Evolutionary conservation across 2,113 vertebrate genomes (phyloP), one percentile per base, ranked within the genome.

Genomic region (Zosterops borbonicus): DNA sequence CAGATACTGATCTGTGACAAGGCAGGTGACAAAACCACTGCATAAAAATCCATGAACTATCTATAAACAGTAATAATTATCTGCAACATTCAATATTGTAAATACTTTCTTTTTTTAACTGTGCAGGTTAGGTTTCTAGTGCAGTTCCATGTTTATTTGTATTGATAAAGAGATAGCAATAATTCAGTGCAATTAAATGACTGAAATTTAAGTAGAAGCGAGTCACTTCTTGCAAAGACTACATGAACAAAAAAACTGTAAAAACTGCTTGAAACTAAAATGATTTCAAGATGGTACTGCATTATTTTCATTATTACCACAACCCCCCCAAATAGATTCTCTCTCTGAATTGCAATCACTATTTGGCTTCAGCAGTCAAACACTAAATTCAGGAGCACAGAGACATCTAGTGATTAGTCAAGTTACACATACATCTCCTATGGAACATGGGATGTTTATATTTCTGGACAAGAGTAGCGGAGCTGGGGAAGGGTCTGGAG

Each of bases 331-430:
- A 42, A 6, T 22, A 60, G 15, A 71, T 58, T 37, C 39, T n/a
- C 20, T 74, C 14, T 53, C 24, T 33, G n/a, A 47, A 17, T 1
- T 78, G 44, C 68, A 71, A 87, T 35, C 31, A 42, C 56, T 50
- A 9, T 15, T 42, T 1, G 2, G 9, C 67, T 70, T 52, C 41
- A 80, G 75, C 52, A 42, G 47, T 20, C 94, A 73, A 5, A 12
- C 5, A 60, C 60, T 52, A 78, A 94, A 97, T 83, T 58, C 69
- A 86, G 97, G 92, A 92, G 92, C 90, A 90, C 22, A 97, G 97
- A 97, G 97, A 97, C 98, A 97, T 90, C 98, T 98, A 95, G 97
- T 97, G 98, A 85, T 73, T 60, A 82, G 55, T 37, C 87, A 93
- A 92, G 87, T 68, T 94, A 96, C 95, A 96, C 41, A 71, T 22